These are phyloP conservation scores for Drosophila lacertosa DNA, from an alignment of 1,140 invertebrate genomes.

Conservation along the genomic window DNA sequence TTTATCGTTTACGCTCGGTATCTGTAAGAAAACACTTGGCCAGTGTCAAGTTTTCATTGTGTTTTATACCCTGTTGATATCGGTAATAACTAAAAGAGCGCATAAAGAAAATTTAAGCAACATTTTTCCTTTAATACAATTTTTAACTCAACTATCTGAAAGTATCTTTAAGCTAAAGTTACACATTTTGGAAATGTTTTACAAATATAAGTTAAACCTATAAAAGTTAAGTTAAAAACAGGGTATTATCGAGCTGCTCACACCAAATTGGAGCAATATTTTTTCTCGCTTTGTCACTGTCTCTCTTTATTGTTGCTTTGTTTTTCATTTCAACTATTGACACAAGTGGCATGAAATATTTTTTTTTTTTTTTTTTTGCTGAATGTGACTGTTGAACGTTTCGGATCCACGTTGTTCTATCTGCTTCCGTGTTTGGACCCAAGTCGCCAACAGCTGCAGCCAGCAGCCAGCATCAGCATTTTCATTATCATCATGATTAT, in stretches of 20 bases:
- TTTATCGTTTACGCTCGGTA: slow-evolving; percentile 29
- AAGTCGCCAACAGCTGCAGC: slow-evolving; percentile 18
- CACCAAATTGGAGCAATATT: slow-evolving; percentile 1
- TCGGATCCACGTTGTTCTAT: slow-evolving; percentile 11
- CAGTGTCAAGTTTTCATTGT: slow-evolving; percentile 12
- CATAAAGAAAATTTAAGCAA: too few species aligned
- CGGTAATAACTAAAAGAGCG: neutral
- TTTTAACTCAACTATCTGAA: neutral
- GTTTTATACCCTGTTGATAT: slow-evolving; percentile 5
- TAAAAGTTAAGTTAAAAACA: neutral
- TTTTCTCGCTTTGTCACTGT: neutral
- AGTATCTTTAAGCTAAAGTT: too few species aligned
- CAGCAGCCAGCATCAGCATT: slow-evolving; percentile 17
- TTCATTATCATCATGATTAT: slow-evolving; percentile 1
- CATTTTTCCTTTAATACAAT: neutral
- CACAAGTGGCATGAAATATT: slow-evolving; percentile 67
- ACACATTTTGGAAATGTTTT: too few species aligned
- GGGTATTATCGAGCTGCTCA: slow-evolving; percentile 1
- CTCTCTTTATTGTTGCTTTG: slow-evolving; percentile 13
- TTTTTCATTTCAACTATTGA: slow-evolving; percentile 57
- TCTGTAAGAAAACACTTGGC: slow-evolving; percentile 37
- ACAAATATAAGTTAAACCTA: too few species aligned
- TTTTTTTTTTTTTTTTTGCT: too few species aligned
- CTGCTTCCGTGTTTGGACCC: slow-evolving; percentile 63
- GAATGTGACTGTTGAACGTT: slow-evolving; percentile 40